Evolutionary conservation across 1,140 invertebrate genomes (phyloP).

Genomic region (Phthorimaea operculella): DNA sequence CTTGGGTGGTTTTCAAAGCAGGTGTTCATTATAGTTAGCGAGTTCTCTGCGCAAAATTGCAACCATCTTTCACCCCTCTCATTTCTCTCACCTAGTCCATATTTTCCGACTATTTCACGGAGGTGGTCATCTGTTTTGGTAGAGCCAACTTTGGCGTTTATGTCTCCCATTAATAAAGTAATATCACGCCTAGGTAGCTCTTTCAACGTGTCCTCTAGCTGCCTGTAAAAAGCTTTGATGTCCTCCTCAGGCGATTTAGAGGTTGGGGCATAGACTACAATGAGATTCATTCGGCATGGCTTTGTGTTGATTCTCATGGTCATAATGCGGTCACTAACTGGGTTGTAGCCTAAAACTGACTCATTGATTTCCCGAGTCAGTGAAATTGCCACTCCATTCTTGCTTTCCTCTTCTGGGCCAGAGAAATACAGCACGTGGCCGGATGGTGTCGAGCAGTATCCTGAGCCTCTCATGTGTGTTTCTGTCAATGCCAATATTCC

Average conservation of each 20-base stretch:
- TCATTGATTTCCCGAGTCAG: neutral
- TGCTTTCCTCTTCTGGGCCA: constrained; percentile 11
- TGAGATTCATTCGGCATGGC: neutral
- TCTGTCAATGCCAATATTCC: constrained; percentile 13
- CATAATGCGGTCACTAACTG: constrained; percentile 3
- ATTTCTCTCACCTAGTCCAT: constrained; percentile 27
- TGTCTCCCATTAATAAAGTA: constrained; percentile 17
- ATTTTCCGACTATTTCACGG: neutral
- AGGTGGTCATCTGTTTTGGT: constrained; percentile 15
- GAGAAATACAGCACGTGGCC: constrained; percentile 17
- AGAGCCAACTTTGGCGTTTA: constrained; percentile 21
- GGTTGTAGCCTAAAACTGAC: neutral
- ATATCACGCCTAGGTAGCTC: constrained; percentile 16
- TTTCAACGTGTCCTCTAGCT: constrained; percentile 1
- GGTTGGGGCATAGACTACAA: neutral
- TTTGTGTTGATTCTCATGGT: constrained; percentile 11
- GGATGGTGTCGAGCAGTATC: constrained; percentile 11
- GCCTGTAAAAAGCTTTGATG: constrained; percentile 10
- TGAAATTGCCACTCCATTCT: constrained; percentile 13
- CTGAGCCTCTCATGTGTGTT: constrained; percentile 13
- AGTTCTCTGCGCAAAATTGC: constrained; percentile 22
- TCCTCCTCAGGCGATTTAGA: neutral
- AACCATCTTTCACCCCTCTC: constrained; percentile 24
- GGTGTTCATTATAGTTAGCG: constrained; percentile 16
- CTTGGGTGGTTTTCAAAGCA: constrained; percentile 10